A percentile compares a stretch with the other conserved stretches of the same genome.
These are phyloP conservation scores for Zootermopsis nevadensis DNA, from an alignment of 2,888 invertebrate genomes.

Conservation along the genomic window DNA sequence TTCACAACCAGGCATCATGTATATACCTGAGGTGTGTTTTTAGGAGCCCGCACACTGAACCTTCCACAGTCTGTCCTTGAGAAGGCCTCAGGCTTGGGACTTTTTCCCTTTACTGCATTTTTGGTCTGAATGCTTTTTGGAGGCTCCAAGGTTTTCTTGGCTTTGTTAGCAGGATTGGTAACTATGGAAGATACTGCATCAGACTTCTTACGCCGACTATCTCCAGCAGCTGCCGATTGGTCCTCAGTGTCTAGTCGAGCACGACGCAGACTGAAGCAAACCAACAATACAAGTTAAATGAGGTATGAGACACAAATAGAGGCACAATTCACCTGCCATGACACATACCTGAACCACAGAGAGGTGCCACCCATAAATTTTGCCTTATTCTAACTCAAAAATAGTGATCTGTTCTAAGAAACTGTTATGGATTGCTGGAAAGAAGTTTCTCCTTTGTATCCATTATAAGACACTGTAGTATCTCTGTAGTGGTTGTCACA, in stretches of 20 bases:
- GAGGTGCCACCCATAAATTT: too few relatives aligned
- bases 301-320: background rate
- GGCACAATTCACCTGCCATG: background rate
- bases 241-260: slow-evolving; percentile 68
- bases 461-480: too few relatives aligned
- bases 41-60: slow-evolving; percentile 69
- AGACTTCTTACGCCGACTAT: slow-evolving; percentile 49
- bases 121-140: slow-evolving; percentile 53
- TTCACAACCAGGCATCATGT: background rate
- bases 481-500: too few relatives aligned
- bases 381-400: too few relatives aligned
- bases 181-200: slow-evolving; percentile 47
- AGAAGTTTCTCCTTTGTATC: too few relatives aligned
- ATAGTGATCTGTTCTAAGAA: too few relatives aligned
- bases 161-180: slow-evolving; percentile 26
- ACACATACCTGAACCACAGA: too few relatives aligned
- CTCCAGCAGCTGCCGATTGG: slow-evolving; percentile 61
- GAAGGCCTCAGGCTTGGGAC: slow-evolving; percentile 59
- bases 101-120: slow-evolving; percentile 40
- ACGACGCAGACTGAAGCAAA: slow-evolving; percentile 68
- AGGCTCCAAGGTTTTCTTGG: slow-evolving; percentile 50
- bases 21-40: slow-evolving; percentile 46
- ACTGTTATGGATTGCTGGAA: too few relatives aligned
- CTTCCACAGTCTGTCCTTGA: slow-evolving; percentile 73
- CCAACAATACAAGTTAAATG: too few relatives aligned